Conservation (phyloP, 1,140 invertebrate genomes). For the Pseudomyrmex flavicornis region DNA sequence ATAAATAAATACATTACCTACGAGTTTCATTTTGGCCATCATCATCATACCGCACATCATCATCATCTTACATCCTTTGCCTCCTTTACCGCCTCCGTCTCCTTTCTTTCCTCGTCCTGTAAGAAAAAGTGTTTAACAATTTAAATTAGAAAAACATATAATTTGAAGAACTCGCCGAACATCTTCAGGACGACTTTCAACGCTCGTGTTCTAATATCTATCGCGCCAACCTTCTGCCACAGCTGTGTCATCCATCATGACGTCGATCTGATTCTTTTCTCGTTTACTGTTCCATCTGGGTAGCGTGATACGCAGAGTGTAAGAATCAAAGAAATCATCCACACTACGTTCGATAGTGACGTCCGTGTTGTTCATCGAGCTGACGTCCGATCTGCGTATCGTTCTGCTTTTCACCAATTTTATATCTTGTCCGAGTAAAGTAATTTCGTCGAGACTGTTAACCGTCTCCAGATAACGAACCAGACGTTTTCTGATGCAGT, state of each 20-base stretch:
- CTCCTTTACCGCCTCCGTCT: slow-evolving; percentile 75
- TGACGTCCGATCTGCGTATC: neutral
- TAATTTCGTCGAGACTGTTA: slow-evolving; percentile 84
- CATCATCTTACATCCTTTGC: slow-evolving; percentile 87
- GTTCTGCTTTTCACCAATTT: slow-evolving; percentile 83
- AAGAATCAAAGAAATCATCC: slow-evolving; percentile 86
- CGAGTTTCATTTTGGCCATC: slow-evolving; percentile 87
- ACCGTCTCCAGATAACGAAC: slow-evolving; percentile 85
- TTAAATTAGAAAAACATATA: neutral
- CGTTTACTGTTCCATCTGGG: slow-evolving; percentile 78
- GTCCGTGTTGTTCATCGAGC: slow-evolving; percentile 67
- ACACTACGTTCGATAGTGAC: slow-evolving; percentile 85
- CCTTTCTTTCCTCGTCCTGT: slow-evolving; percentile 72
- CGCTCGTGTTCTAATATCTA: neutral
- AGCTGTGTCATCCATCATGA: slow-evolving; percentile 79
- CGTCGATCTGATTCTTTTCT: slow-evolving; percentile 80
- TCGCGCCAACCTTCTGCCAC: slow-evolving; percentile 76
- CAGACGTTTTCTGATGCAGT: slow-evolving; percentile 85
- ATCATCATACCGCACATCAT: slow-evolving; percentile 87
- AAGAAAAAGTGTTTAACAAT: slow-evolving; percentile 41
- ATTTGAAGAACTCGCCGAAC: neutral
- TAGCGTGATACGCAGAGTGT: slow-evolving; percentile 83
- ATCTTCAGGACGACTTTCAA: neutral
- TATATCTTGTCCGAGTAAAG: slow-evolving; percentile 84
- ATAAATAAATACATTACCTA: slow-evolving; percentile 82